phyloP scores from a whole-genome alignment of 2,113 vertebrate genomes.

The Erythrolamprus reginae region DNA sequence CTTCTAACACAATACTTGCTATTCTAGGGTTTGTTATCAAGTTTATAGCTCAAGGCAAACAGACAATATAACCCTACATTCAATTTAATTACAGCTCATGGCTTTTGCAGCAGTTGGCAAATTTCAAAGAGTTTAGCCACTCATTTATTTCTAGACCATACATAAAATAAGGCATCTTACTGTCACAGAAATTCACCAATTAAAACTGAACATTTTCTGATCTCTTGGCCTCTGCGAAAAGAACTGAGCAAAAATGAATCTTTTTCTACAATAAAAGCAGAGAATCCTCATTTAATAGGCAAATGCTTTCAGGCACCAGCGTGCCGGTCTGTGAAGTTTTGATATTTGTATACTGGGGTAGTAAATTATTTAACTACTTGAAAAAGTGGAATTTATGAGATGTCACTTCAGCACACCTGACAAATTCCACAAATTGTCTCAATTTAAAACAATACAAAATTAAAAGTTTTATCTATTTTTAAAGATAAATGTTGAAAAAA shows the following conservation, averaged over 20 bases:
- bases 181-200: slow-evolving; percentile 53
- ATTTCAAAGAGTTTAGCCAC: slow-evolving; percentile 55
- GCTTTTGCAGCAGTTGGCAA: slow-evolving; percentile 48
- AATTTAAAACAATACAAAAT: not conserved
- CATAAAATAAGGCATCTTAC: slow-evolving; percentile 55
- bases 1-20: slow-evolving; percentile 48
- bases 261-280: slow-evolving; percentile 47
- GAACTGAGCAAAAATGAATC: slow-evolving; percentile 43
- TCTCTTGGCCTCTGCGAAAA: slow-evolving; percentile 54
- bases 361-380: slow-evolving; percentile 21
- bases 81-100: slow-evolving; percentile 64
- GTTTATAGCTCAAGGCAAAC: slow-evolving; percentile 45
- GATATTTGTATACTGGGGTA: slow-evolving; percentile 16
- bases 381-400: not conserved
- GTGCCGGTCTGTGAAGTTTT: slow-evolving; percentile 35
- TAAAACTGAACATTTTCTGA: slow-evolving; percentile 56
- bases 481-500: not conserved
- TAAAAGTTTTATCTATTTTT: not conserved
- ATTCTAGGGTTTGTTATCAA: slow-evolving; percentile 44
- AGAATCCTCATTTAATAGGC: slow-evolving; percentile 32
- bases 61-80: slow-evolving; percentile 51
- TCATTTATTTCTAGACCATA: slow-evolving; percentile 59
- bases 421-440: not conserved
- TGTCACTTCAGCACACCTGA: slow-evolving; percentile 9
- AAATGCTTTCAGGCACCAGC: slow-evolving; percentile 15